Percentiles rank a stretch among this genome's conserved stretches.
phyloP scores from a whole-genome alignment of 2,113 vertebrate species.

The Hydrochoerus hydrochaeris region DNA sequence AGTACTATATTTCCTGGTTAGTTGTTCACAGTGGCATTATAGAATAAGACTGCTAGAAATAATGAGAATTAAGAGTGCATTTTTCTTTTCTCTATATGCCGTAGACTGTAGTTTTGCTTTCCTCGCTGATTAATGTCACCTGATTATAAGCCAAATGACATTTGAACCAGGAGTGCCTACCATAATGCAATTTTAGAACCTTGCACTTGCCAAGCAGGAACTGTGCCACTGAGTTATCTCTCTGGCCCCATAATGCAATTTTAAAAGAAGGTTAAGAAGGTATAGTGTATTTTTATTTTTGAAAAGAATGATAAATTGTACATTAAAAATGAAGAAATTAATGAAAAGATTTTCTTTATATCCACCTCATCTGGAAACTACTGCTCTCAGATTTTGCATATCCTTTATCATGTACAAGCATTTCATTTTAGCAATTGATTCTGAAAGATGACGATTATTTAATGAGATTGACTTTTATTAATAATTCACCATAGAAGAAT shows the following conservation, averaged over 20 bases:
- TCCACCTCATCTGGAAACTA: neutral
- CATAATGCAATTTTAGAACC: neutral
- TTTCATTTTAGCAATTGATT: constrained; percentile 6
- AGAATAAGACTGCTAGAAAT: neutral
- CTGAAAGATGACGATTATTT: constrained; percentile 40
- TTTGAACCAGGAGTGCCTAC: neutral
- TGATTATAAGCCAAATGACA: constrained; percentile 37
- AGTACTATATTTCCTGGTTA: neutral
- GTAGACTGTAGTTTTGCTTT: constrained; percentile 10
- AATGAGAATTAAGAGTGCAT: neutral
- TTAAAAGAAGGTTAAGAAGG: neutral
- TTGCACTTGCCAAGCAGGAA: no score
- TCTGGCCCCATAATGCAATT: no score
- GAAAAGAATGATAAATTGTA: neutral
- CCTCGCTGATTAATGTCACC: neutral
- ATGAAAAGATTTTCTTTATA: neutral
- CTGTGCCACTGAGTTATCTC: no score
- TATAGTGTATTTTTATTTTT: neutral
- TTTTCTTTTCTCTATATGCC: neutral
- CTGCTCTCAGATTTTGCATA: constrained; percentile 24
- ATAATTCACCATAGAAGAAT: constrained; percentile 38
- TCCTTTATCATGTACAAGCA: neutral
- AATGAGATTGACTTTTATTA: constrained; percentile 52
- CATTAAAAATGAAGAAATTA: constrained; percentile 26
- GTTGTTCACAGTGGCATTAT: constrained; percentile 5